phyloP scores from a whole-genome alignment of 2,797 vertebrate genomes.

The Channallabes apus region DNA sequence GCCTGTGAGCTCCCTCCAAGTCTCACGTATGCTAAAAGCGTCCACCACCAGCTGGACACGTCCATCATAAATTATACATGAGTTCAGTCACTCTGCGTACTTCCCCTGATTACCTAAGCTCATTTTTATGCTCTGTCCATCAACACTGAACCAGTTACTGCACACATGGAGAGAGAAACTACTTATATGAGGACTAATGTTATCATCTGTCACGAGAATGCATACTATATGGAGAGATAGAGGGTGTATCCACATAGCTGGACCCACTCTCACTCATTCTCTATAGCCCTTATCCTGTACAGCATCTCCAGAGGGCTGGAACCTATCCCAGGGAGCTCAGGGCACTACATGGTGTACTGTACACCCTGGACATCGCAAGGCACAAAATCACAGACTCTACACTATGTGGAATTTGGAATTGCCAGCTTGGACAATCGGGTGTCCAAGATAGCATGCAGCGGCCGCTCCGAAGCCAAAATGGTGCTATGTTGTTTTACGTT shows the following conservation, averaged over 20 bases:
- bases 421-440: too few relatives aligned
- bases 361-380: too few relatives aligned
- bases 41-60: conserved; percentile 47
- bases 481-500: too few relatives aligned
- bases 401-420: too few relatives aligned
- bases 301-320: too few relatives aligned
- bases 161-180: neutral
- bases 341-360: too few relatives aligned
- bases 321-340: too few relatives aligned
- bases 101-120: conserved; percentile 16
- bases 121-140: neutral
- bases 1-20: neutral
- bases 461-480: too few relatives aligned
- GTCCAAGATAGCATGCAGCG: too few relatives aligned
- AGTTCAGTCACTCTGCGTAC: conserved; percentile 49
- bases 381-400: too few relatives aligned
- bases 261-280: neutral
- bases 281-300: too few relatives aligned
- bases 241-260: neutral
- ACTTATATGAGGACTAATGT: too few relatives aligned
- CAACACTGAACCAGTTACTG: neutral
- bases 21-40: neutral
- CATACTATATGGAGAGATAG: neutral
- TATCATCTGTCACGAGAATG: neutral
- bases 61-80: conserved; percentile 66